A percentile compares a stretch with the other conserved stretches of the same genome.
Evolutionary conservation across 2,797 vertebrate genomes (phyloP).

Genomic region (Danio albolineatus): DNA sequence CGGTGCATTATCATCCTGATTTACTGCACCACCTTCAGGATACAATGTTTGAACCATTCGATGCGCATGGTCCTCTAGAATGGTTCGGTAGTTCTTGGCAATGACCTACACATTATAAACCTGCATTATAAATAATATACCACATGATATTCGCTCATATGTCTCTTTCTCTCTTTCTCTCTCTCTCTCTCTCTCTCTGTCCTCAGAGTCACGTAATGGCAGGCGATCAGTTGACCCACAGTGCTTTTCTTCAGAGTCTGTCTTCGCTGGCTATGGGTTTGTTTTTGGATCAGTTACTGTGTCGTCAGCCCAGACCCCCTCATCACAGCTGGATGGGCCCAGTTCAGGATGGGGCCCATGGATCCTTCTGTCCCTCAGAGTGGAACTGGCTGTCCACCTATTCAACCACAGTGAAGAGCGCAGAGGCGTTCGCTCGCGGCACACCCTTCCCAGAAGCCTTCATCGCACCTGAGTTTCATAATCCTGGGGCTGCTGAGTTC

Average conservation of each 20-base stretch:
- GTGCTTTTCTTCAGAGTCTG: conserved; percentile 83
- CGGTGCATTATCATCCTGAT: too few species aligned
- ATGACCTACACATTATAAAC: background rate
- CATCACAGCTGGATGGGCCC: conserved; percentile 69
- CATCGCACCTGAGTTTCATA: conserved; percentile 71
- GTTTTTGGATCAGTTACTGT: conserved; percentile 79
- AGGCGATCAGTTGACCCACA: conserved; percentile 84
- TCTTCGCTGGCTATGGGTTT: conserved; percentile 78
- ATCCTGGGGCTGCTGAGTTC: conserved; percentile 63
- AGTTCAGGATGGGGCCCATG: background rate
- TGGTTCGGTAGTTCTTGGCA: too few species aligned
- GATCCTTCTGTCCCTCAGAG: conserved; percentile 71
- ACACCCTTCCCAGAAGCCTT: conserved; percentile 81
- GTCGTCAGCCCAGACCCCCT: conserved; percentile 72
- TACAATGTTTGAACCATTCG: too few species aligned
- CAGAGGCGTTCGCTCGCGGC: conserved; percentile 82
- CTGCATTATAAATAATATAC: background rate
- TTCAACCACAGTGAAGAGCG: conserved; percentile 80
- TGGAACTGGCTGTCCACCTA: conserved; percentile 83
- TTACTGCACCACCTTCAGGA: too few species aligned
- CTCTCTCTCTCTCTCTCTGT: background rate
- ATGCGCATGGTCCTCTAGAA: too few species aligned
- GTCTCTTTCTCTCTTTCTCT: background rate
- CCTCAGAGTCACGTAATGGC: conserved; percentile 78
- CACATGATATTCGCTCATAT: too few species aligned